Conservation (phyloP, 2,888 invertebrate genomes). For the Noctuana brunneofusca region DNA sequence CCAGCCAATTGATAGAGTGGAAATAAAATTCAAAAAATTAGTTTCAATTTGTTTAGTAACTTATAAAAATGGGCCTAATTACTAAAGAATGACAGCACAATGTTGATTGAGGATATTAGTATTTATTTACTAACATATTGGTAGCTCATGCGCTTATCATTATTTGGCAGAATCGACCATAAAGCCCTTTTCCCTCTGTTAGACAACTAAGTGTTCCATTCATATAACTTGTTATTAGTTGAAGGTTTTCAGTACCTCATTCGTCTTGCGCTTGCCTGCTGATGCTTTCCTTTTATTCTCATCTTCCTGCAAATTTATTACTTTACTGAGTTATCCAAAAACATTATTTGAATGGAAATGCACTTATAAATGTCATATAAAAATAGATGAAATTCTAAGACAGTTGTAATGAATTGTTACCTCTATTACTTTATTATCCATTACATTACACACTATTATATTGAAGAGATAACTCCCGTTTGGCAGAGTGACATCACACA, state of each 20-base stretch:
- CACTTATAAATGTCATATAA: slow-evolving; percentile 2
- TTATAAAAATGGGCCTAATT: slow-evolving; percentile 45
- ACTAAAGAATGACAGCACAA: slow-evolving; percentile 49
- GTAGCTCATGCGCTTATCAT: slow-evolving; percentile 43
- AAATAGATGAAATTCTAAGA: background rate
- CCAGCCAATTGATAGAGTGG: slow-evolving; percentile 59
- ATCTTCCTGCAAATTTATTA: slow-evolving; percentile 79
- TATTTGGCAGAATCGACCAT: slow-evolving; percentile 50
- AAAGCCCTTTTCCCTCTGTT: slow-evolving; percentile 73
- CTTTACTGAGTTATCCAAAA: slow-evolving; percentile 48
- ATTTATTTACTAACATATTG: background rate
- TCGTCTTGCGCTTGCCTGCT: slow-evolving; percentile 79
- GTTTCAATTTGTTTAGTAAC: slow-evolving; percentile 33
- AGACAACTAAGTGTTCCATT: slow-evolving; percentile 45
- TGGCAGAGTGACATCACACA: no score
- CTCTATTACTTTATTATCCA: no score
- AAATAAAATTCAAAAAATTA: slow-evolving; percentile 5
- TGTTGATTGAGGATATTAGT: background rate
- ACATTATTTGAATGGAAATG: slow-evolving; percentile 34
- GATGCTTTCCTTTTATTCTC: slow-evolving; percentile 80
- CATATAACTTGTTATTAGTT: slow-evolving; percentile 61
- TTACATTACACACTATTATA: no score
- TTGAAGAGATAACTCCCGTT: no score
- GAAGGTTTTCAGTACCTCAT: slow-evolving; percentile 83
- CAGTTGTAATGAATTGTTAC: background rate